Base-by-base conservation (phyloP, 1,140 invertebrate genomes). In the Brachionus sp. region DNA sequence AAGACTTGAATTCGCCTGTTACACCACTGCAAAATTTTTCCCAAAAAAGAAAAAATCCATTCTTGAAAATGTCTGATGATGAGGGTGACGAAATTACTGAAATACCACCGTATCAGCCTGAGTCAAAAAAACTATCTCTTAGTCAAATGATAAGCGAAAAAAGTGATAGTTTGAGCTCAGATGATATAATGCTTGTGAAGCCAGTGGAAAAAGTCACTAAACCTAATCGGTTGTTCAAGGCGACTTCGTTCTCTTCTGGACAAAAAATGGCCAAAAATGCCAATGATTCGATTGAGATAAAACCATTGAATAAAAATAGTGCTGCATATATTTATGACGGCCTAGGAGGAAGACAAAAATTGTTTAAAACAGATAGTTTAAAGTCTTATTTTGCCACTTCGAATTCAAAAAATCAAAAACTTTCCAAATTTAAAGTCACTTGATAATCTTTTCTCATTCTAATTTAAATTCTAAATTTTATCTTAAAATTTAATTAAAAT, bases 401-500 rank as follows among this genome's bases (percentile, higher is more conserved):
- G 1, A 62, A 57, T 44, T 19, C 33, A 42, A 80, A 80, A 19
- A 62, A 62, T n/a, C 25, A 29, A 7, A 80, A 80, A 19, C 25
- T 80, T 2, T 62, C 37, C 35, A 80, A 66, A 25, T 80, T 66
- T 66, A 80, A 80, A 42, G 77, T 80, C 19, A 80, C 77, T 66
- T 80, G 57, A 39, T n/a, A n/a, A n/a, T n/a, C n/a, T n/a, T n/a
- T n/a, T n/a, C n/a, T n/a, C n/a, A n/a, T n/a, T n/a, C n/a, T n/a
- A n/a, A n/a, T n/a, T n/a, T n/a, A n/a, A n/a, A n/a, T n/a, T n/a
- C n/a, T n/a, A n/a, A n/a, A n/a, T n/a, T n/a, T n/a, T n/a, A n/a
- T n/a, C n/a, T n/a, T n/a, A n/a, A n/a, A n/a, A n/a, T n/a, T n/a
- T n/a, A n/a, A n/a, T n/a, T n/a, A n/a, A n/a, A n/a, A n/a, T n/a